Evolutionary conservation across 2,888 invertebrate genomes (phyloP), one percentile per base, ranked within the genome.

Genomic region (Netelia fuscicornis): DNA sequence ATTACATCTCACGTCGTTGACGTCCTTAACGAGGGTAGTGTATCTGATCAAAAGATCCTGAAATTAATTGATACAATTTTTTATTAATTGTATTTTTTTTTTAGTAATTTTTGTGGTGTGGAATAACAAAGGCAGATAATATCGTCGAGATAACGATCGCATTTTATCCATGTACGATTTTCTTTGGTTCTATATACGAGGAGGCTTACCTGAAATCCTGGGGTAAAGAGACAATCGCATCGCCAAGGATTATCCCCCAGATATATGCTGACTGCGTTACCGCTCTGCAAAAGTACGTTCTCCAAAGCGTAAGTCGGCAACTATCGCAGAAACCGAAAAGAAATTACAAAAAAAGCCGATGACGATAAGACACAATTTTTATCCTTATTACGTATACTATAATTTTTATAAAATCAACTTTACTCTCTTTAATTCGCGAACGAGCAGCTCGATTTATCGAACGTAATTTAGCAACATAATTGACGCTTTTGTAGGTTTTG

Each of bases 241-340:
- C 96, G 95, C 97, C 97, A 98, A 0, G 97, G 97, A 93, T 98
- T 98, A 86, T 95, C 94, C 0, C 97, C 97, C 0, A 98, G 94
- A 90, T 95, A 96, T 44, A 98, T 94, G 80, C 96, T 95, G 90
- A 96, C 96, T 56, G 96, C 96, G 88, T 96, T 96, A 60, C 95
- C 94, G 92, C 97, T 98, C 71, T 95, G 95, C 89, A 96, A 95
- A 37, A 98, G 95, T 0, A 97, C 97, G 91, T 97, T 97, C 90
- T 97, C 97, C 86, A 98, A 94, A 0, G 97, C 97, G 92, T 97
- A 97, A 0, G 97, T 96, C 9, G 97, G 98, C 65, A 97, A 94
- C 97, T 97, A 92, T 94, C 94, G 86, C 81, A 67, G 72, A 88
- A 64, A 87, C 52, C 64, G 82, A 83, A 54, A 71, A 56, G 65